Conservation (phyloP, 30 jellyfish, hydroid and myxozoan species). For the Rhopilema esculentum region DNA sequence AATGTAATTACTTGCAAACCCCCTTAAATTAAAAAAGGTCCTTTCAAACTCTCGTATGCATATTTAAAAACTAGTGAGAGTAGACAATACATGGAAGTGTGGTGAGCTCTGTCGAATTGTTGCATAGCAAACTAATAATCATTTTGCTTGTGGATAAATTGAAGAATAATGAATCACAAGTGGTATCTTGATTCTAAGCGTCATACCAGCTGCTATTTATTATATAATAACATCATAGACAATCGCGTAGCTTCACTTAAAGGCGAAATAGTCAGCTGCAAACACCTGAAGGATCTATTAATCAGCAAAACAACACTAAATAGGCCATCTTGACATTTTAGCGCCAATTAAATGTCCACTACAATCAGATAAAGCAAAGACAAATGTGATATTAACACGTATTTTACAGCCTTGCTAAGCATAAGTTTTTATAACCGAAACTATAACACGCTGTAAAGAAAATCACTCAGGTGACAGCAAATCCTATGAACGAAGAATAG, state of each 20-base stretch:
- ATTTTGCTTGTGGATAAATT: not conserved
- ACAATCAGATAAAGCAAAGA: no score
- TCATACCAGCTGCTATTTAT: not conserved
- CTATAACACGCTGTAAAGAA: no score
- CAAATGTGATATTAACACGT: no score
- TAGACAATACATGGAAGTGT: not conserved
- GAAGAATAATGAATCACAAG: not conserved
- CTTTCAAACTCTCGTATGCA: not conserved
- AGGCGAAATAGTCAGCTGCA: not conserved
- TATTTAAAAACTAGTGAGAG: not conserved
- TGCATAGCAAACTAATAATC: not conserved
- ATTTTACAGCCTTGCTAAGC: no score
- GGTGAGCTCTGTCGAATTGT: not conserved
- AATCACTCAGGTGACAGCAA: no score
- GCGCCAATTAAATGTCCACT: no score
- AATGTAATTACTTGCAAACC: not conserved
- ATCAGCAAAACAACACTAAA: not conserved
- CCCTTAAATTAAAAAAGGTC: not conserved
- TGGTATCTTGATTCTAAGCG: not conserved
- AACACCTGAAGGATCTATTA: no score
- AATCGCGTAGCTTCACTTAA: not conserved
- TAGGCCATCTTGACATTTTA: not conserved
- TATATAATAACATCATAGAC: not conserved
- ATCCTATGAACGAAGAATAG: no score
- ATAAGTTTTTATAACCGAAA: no score